A percentile compares a stretch with the other conserved stretches of the same genome.
These are phyloP conservation scores for Hylia prasina DNA, from an alignment of 2,113 vertebrate species.

Conservation along the genomic window DNA sequence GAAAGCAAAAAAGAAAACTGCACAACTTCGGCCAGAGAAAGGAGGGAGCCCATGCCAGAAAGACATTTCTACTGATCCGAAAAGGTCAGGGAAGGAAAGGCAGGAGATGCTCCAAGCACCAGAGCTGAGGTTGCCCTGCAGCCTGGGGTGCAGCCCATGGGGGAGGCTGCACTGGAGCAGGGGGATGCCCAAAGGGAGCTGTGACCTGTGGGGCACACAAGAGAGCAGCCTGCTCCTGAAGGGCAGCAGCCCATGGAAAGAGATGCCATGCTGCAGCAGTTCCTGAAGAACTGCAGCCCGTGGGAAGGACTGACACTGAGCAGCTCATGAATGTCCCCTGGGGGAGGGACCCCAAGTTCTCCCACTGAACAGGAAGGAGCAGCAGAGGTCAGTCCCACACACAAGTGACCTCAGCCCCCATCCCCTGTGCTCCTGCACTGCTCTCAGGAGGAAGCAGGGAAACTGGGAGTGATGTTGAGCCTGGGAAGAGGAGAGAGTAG, in stretches of 20 bases:
- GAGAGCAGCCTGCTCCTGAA: not conserved
- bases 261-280: not conserved
- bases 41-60: not conserved
- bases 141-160: not conserved
- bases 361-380: not conserved
- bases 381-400: not conserved
- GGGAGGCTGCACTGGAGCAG: not conserved
- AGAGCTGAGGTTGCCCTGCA: not conserved
- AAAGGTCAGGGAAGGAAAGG: not conserved
- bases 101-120: not conserved
- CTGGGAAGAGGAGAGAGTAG: not conserved
- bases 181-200: not conserved
- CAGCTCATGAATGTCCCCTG: not conserved
- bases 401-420: not conserved
- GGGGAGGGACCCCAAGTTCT: not conserved
- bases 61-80: not conserved
- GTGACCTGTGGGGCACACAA: not conserved
- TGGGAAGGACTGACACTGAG: not conserved
- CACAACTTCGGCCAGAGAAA: not conserved
- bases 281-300: not conserved
- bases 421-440: not conserved
- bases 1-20: not conserved
- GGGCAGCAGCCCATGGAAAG: not conserved
- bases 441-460: not conserved
- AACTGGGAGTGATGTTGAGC: not conserved